Conservation (phyloP, 2,113 vertebrate genomes). For the Mola mola region DNA sequence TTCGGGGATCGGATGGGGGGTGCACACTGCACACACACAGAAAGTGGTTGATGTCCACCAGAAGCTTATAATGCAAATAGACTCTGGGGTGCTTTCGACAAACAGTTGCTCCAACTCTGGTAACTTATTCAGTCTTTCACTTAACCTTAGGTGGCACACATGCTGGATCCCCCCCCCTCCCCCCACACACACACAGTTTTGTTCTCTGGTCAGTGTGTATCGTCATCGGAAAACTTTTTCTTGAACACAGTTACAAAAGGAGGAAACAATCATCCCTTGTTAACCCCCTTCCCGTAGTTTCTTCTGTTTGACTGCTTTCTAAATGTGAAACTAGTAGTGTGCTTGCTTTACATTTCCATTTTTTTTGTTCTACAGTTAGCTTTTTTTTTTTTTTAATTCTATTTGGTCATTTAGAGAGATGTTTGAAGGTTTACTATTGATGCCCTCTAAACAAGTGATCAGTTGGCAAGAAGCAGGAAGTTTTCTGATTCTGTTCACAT, state of each 20-base stretch:
- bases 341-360: too few species aligned
- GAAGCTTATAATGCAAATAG: slow-evolving; percentile 5
- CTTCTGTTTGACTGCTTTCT: not conserved
- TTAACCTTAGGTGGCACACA: slow-evolving; percentile 51
- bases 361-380: not conserved
- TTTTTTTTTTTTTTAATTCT: not conserved
- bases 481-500: not conserved
- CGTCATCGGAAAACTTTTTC: slow-evolving; percentile 14
- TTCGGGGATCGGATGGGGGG: too few species aligned
- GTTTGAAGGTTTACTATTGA: not conserved
- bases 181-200: slow-evolving; percentile 15
- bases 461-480: not conserved
- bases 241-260: slow-evolving; percentile 12
- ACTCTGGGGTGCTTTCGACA: slow-evolving; percentile 2
- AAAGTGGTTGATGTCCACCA: slow-evolving; percentile 8
- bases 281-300: slow-evolving; percentile 1
- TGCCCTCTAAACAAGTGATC: too few species aligned
- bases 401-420: not conserved
- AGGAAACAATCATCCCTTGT: slow-evolving; percentile 35
- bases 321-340: not conserved
- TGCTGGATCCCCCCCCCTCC: slow-evolving; percentile 25
- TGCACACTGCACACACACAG: not conserved
- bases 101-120: slow-evolving; percentile 29
- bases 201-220: slow-evolving; percentile 16
- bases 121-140: slow-evolving; percentile 34